Evolutionary conservation across 2,888 invertebrate genomes (phyloP), one percentile per base, ranked within the genome.

Genomic region (Leptopilina drosophilae): DNA sequence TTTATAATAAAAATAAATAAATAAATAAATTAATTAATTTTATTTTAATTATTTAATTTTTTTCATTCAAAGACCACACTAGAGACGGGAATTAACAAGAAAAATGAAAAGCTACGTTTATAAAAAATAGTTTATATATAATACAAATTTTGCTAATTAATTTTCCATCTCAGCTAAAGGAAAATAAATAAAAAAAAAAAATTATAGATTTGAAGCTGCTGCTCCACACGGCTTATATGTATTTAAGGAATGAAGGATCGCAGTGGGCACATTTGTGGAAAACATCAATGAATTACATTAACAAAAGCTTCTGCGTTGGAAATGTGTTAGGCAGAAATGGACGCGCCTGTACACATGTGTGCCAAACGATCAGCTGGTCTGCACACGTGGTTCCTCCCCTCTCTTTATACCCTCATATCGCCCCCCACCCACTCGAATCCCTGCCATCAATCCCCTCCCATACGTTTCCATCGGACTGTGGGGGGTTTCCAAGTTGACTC

Each of bases 341-440:
- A 59, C 40, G 64, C 62, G 62, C 20, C 76, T 76, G 69, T 67
- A 80, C 81, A 81, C 81, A 83, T 83, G 81, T 81, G 81, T 80
- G 81, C 73, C 78, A 75, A 77, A 77, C 78, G 82, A 83, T 83
- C 82, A 83, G 82, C 82, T 82, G 82, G 82, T 82, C 75, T 69
- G 78, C 78, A 69, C 80, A 78, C 79, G 82, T 73, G 73, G 73
- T 56, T 73, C 14, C 33, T 20, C 73, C 73, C 73, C 73, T 53
- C 73, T 53, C 73, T 40, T 53, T 14, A 6, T 33, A 33, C 73
- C 26, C 49, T 49, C 49, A 9, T 11, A 49, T 8, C 49, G 26
- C 26, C 26, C 14, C 33, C 56, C 53, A 33, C 56, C 73, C 56
- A 20, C 73, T 40, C 33, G 14, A 49, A 73, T 53, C 73, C 73